A percentile compares a stretch with the other conserved stretches of the same genome.
Evolutionary conservation across 2,888 invertebrate genomes (phyloP).

Genomic region (Neocrepidodera transversa): DNA sequence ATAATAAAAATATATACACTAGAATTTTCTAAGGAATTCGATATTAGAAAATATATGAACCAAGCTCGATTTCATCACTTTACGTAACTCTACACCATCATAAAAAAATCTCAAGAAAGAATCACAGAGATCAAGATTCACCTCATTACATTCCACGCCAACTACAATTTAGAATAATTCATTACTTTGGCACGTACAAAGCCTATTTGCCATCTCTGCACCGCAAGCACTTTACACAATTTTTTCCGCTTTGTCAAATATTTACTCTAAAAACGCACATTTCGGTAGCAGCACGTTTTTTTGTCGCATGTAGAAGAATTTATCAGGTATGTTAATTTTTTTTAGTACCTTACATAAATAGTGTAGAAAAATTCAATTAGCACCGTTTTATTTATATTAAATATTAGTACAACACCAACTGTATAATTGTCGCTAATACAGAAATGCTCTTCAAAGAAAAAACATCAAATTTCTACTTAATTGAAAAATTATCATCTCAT

Average conservation of each 20-base stretch:
- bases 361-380: neutral
- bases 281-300: conserved; percentile 8
- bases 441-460: no score
- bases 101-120: conserved; percentile 12
- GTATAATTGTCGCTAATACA: no score
- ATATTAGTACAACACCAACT: no score
- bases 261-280: neutral
- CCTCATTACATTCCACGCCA: conserved; percentile 14
- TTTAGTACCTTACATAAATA: neutral
- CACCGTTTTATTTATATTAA: no score
- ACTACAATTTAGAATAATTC: conserved; percentile 11
- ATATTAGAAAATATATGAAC: conserved; percentile 3
- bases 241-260: conserved; percentile 14
- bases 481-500: no score
- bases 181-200: conserved; percentile 31
- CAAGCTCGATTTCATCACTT: conserved; percentile 11
- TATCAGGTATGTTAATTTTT: conserved; percentile 18
- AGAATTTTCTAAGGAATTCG: no score
- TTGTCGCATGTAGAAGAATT: conserved; percentile 10
- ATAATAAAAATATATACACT: no score
- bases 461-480: no score
- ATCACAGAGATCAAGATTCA: conserved; percentile 7
- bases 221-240: conserved; percentile 29
- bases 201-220: conserved; percentile 33
- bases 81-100: conserved; percentile 5